These are phyloP conservation scores for Cotesia congregata DNA, from an alignment of 2,888 invertebrate genomes.

Conservation along the genomic window DNA sequence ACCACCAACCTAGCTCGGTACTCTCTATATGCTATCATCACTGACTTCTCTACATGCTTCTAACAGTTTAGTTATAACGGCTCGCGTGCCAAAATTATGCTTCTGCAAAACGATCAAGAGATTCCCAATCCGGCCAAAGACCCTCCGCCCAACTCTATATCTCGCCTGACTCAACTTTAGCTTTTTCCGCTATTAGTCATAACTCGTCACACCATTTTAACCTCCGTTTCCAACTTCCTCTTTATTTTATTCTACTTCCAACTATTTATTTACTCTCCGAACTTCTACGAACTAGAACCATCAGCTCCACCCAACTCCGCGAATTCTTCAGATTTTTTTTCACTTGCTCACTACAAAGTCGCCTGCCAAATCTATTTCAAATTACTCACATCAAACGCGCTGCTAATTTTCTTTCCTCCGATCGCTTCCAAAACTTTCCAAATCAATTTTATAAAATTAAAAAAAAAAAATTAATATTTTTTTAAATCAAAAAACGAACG, in stretches of 20 bases:
- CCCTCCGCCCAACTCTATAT: conserved; percentile 43
- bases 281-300: neutral
- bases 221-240: neutral
- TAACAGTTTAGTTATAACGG: conserved; percentile 50
- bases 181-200: neutral
- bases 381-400: neutral
- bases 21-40: conserved; percentile 8
- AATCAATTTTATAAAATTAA: neutral
- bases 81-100: conserved; percentile 65
- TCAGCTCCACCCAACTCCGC: neutral
- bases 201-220: conserved; percentile 7
- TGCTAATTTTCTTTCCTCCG: neutral
- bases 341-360: neutral
- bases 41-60: neutral
- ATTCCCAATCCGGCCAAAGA: conserved; percentile 59
- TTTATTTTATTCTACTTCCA: neutral
- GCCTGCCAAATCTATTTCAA: neutral
- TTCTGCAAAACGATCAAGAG: conserved; percentile 43
- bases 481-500: neutral
- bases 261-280: neutral
- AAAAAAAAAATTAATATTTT: conserved; percentile 1
- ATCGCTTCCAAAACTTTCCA: neutral
- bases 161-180: conserved; percentile 40
- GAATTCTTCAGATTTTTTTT: neutral
- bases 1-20: conserved; percentile 43